Evolutionary conservation across 2,113 vertebrate species (phyloP), one percentile per base, ranked within the genome.

Genomic region (Otus sunia): DNA sequence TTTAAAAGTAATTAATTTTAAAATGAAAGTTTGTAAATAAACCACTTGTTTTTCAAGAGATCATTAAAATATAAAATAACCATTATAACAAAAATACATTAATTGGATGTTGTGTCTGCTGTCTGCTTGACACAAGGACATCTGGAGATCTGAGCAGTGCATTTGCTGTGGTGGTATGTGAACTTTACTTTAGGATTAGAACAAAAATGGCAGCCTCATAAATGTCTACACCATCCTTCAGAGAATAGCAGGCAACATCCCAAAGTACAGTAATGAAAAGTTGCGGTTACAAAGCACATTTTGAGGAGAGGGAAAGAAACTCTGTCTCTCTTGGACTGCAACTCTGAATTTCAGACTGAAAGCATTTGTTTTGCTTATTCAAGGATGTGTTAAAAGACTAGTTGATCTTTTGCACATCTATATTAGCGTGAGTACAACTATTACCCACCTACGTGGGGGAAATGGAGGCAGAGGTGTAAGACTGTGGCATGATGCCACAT

Each of bases 171-270:
- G 93, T 81, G 92, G 79, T 75, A 80, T 93, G 95, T 96, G 95
- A 97, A 97, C 94, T 96, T 96, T 98, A 97, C 91, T 97, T 98
- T 95, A 86, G 91, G 97, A 97, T 97, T 96, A 96, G 68, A 91
- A 56, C 64, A 97, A 97, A 97, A 97, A 97, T 97, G 85, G 73
- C 75, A 97, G 56, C 74, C 86, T 95, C 81, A 77, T 94, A 96
- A 97, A 97, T 90, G 74, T 85, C 66, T 89, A 37, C 68, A 27
- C 39, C 71, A 59, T 84, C 86, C 94, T 95, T 94, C 60, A 39
- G 92, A 89, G 96, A 96, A 92, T 84, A 96, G 36, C 60, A 94
- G 77, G 90, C 96, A 95, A 50, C 67, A 30, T 88, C 94, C 80
- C 27, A 27, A 71, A 41, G 34, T 63, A 53, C 45, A 85, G 71